Evolutionary conservation across 2,113 vertebrate species (phyloP).

Genomic region (Dermatemys mawii): DNA sequence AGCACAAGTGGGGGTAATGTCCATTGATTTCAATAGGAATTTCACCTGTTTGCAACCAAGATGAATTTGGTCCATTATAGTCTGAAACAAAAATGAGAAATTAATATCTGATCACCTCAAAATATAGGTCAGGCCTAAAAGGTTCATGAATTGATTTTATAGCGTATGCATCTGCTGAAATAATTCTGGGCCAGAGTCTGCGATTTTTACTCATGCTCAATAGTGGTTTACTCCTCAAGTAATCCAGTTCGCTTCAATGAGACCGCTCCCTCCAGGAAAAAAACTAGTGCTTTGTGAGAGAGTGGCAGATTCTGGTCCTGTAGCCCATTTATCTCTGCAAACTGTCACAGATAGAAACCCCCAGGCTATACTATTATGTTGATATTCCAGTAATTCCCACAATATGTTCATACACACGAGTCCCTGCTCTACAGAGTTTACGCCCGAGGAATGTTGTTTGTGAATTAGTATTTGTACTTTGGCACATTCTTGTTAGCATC

Average conservation of each 20-base stretch:
- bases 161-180: neutral
- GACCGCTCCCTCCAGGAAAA: neutral
- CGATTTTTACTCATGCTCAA: neutral
- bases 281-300: neutral
- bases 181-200: neutral
- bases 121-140: neutral
- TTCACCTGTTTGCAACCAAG: neutral
- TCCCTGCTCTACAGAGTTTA: neutral
- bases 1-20: fast-evolving
- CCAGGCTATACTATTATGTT: fast-evolving
- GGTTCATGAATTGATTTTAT: neutral
- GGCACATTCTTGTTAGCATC: neutral
- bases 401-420: neutral
- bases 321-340: neutral
- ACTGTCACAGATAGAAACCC: fast-evolving
- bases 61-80: neutral
- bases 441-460: neutral
- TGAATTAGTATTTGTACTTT: neutral
- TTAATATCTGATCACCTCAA: neutral
- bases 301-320: neutral
- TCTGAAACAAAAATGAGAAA: neutral
- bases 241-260: neutral
- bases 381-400: neutral
- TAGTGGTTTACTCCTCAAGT: neutral
- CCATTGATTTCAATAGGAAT: neutral